A percentile compares a stretch with the other conserved stretches of the same genome.
These are phyloP conservation scores for Drosophila monieri DNA, from an alignment of 2,888 invertebrate species.

Conservation along the genomic window DNA sequence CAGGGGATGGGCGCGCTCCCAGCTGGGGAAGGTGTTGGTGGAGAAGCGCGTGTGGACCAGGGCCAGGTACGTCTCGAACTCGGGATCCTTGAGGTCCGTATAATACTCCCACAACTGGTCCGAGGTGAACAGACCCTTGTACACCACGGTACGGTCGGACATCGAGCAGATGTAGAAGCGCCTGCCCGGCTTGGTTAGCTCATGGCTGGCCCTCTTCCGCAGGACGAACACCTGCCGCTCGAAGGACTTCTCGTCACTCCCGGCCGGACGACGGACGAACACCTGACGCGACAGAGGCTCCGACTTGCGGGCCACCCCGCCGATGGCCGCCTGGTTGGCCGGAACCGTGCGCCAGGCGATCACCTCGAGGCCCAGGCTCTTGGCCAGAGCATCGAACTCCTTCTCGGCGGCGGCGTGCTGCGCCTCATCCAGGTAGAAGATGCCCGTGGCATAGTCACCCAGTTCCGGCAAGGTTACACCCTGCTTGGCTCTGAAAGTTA, in stretches of 20 bases:
- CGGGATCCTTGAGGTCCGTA: conserved; percentile 88
- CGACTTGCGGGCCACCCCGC: conserved; percentile 95
- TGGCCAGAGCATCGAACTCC: conserved; percentile 92
- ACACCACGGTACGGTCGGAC: conserved; percentile 94
- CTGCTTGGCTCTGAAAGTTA: conserved; percentile 88
- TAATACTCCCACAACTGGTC: conserved; percentile 94
- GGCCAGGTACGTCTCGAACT: conserved; percentile 97
- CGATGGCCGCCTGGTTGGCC: conserved; percentile 93
- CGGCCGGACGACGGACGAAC: conserved; percentile 88
- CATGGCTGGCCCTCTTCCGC: conserved; percentile 96
- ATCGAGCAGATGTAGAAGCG: conserved; percentile 98
- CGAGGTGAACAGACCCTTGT: conserved; percentile 98
- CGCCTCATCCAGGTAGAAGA: conserved; percentile 95
- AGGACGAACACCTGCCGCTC: conserved; percentile 93
- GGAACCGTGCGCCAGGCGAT: conserved; percentile 98
- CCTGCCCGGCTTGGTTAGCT: conserved; percentile 92
- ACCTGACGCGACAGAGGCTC: conserved; percentile 99
- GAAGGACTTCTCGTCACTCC: conserved; percentile 82
- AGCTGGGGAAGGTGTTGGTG: conserved; percentile 99
- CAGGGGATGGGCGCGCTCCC: conserved; percentile 99
- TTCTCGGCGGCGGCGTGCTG: conserved; percentile 92
- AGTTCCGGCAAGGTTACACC: conserved; percentile 93
- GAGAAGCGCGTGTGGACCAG: conserved; percentile 99
- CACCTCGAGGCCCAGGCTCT: conserved; percentile 91
- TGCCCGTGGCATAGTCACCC: conserved; percentile 98